Conservation (phyloP, 1,140 invertebrate species). For the Oscheius sp. region DNA sequence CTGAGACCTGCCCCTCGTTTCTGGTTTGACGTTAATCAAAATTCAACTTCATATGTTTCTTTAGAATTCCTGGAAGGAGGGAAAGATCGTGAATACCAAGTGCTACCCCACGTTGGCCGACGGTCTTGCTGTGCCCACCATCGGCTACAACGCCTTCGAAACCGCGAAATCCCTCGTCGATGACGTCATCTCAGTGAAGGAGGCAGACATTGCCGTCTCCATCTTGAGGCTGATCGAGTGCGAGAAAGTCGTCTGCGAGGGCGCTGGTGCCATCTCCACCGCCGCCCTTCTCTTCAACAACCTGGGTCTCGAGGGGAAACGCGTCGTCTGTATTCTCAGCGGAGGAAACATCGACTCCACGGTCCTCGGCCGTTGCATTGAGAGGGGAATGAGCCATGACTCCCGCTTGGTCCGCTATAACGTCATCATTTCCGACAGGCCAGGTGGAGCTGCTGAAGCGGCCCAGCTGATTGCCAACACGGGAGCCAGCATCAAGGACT, state of each 20-base stretch:
- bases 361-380: conserved; percentile 77
- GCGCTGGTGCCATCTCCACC: conserved; percentile 78
- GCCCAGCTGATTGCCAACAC: conserved; percentile 73
- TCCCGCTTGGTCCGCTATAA: conserved; percentile 73
- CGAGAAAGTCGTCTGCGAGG: conserved; percentile 83
- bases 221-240: conserved; percentile 79
- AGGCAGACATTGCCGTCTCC: conserved; percentile 74
- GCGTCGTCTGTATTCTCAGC: conserved; percentile 77
- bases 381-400: conserved; percentile 79
- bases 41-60: conserved; percentile 1
- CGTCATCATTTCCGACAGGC: conserved; percentile 79
- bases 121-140: conserved; percentile 76
- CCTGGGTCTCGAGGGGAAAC: conserved; percentile 69
- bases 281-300: conserved; percentile 79
- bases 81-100: conserved; percentile 18
- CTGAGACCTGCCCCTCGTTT: conserved; percentile 66
- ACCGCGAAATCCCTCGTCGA: conserved; percentile 69
- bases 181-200: conserved; percentile 55
- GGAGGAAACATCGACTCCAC: conserved; percentile 91
- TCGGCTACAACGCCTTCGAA: conserved; percentile 81
- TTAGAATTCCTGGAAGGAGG: conserved; percentile 35
- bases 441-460: conserved; percentile 78
- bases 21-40: conserved; percentile 5
- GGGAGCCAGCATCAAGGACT: conserved; percentile 69
- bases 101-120: conserved; percentile 35